Evolutionary conservation across 2,888 invertebrate species (phyloP), one percentile per base, ranked within the genome.

Genomic region (Polyommatus iphigenia): DNA sequence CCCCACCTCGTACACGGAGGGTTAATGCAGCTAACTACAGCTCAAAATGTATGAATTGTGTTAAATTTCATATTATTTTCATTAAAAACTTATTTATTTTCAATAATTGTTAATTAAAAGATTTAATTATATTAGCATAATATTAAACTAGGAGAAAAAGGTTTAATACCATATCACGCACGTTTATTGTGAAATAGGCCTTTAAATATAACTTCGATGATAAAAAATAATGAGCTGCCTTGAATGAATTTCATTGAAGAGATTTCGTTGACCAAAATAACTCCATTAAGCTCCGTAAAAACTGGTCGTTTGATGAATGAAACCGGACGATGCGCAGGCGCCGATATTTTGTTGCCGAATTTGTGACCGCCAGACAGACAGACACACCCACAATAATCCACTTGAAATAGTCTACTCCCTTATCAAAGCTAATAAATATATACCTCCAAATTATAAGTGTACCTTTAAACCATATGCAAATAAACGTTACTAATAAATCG

Each of bases 201-300:
- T 15, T 50, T 50, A 50, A 50, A 20, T 20, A 24, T 10, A 62
- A 20, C 24, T 20, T 20, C 20, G 6, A 3, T 62, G 20, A 62
- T 62, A 67, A 29, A 67, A 67, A 67, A 24, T 13, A 24, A 29
- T 15, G 29, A 29, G 13, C 29, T 4, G 13, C 24, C 29, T 15
- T 29, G 67, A 67, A 67, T 67, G 67, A 67, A 15, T 32, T 67
- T 62, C 62, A 62, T 62, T 62, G 24, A 62, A 7, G 62, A 62
- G 62, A 62, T 20, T 62, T 67, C 32, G 67, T 67, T 24, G 24
- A 62, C 13, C 6, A 18, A 32, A 67, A 29, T 24, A 67, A 67
- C 29, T 67, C 67, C 67, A 62, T 62, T 62, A 62, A 32, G 15
- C 29, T 29, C 29, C 29, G 15, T 18, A 67, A 67, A 67, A 67